These are phyloP conservation scores for Drosophila ercepeae DNA, from an alignment of 1,140 invertebrate species.

Conservation along the genomic window DNA sequence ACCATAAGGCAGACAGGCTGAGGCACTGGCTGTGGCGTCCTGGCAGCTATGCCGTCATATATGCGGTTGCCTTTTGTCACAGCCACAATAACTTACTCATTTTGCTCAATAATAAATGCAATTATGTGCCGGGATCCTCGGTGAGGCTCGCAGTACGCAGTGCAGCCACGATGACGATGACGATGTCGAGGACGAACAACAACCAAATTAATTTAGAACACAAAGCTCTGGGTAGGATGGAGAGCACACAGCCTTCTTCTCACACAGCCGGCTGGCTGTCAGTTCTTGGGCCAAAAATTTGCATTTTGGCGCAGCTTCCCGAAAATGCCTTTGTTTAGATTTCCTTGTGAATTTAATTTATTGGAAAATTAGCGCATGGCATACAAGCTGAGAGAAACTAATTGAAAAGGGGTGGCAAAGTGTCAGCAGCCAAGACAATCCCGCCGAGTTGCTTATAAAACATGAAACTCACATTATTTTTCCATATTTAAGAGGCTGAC, in stretches of 20 bases:
- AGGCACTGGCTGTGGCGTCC: slow-evolving; percentile 50
- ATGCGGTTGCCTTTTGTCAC: slow-evolving; percentile 76
- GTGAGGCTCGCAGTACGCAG: slow-evolving; percentile 27
- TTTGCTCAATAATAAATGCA: slow-evolving; percentile 82
- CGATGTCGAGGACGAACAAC: slow-evolving; percentile 57
- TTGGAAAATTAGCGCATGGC: slow-evolving; percentile 80
- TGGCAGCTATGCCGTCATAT: slow-evolving; percentile 47
- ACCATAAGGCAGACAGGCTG: slow-evolving; percentile 14
- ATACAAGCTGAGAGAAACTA: slow-evolving; percentile 57
- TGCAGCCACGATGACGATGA: slow-evolving; percentile 37
- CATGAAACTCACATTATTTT: slow-evolving; percentile 51
- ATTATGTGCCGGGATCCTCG: slow-evolving; percentile 67
- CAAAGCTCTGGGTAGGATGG: slow-evolving; percentile 47
- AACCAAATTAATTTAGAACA: slow-evolving; percentile 82
- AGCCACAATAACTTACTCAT: slow-evolving; percentile 81
- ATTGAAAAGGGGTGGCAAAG: slow-evolving; percentile 51
- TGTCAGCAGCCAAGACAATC: slow-evolving; percentile 3
- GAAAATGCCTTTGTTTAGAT: slow-evolving; percentile 79
- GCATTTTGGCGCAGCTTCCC: slow-evolving; percentile 66
- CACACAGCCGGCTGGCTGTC: too few species aligned
- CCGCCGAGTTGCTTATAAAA: slow-evolving; percentile 15
- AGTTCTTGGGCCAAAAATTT: slow-evolving; percentile 65
- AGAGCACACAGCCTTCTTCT: neutral
- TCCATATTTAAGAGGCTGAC: slow-evolving; percentile 40
- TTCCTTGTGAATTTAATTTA: slow-evolving; percentile 80